These are phyloP conservation scores for Drosophila borealis DNA, from an alignment of 2,888 invertebrate species.

Conservation along the genomic window DNA sequence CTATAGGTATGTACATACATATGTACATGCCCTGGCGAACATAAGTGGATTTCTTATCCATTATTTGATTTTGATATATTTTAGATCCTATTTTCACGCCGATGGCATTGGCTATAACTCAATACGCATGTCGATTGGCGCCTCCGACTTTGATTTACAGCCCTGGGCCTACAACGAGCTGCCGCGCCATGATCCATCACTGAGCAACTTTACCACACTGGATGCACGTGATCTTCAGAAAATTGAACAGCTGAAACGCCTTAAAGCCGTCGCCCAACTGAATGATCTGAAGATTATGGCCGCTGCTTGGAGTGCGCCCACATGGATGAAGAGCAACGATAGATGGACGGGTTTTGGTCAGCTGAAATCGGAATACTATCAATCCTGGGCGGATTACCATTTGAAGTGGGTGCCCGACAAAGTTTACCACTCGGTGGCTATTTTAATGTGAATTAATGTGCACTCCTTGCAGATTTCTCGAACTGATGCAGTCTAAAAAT, in stretches of 20 bases:
- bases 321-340: slow-evolving; percentile 90
- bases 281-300: slow-evolving; percentile 81
- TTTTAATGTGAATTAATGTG: slow-evolving; percentile 15
- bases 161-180: slow-evolving; percentile 92
- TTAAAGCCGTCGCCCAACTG: slow-evolving; percentile 67
- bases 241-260: slow-evolving; percentile 77
- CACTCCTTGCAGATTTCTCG: slow-evolving; percentile 85
- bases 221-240: slow-evolving; percentile 82
- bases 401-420: slow-evolving; percentile 86
- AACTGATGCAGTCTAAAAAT: slow-evolving; percentile 90
- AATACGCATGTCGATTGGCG: slow-evolving; percentile 93
- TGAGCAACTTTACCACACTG: slow-evolving; percentile 87
- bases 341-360: slow-evolving; percentile 87
- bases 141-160: slow-evolving; percentile 93
- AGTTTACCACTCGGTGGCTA: not conserved
- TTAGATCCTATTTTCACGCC: slow-evolving; percentile 90
- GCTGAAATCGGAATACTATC: slow-evolving; percentile 88
- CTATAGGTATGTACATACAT: slow-evolving; percentile 69
- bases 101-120: slow-evolving; percentile 91
- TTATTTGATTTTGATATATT: not conserved
- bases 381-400: slow-evolving; percentile 93
- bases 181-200: slow-evolving; percentile 86
- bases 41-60: too few relatives aligned
- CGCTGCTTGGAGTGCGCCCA: slow-evolving; percentile 88
- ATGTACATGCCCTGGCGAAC: not conserved